A percentile compares a stretch with the other conserved stretches of the same genome.
Conservation (phyloP, 2,797 vertebrate genomes). For the Sitta carolinensis region DNA sequence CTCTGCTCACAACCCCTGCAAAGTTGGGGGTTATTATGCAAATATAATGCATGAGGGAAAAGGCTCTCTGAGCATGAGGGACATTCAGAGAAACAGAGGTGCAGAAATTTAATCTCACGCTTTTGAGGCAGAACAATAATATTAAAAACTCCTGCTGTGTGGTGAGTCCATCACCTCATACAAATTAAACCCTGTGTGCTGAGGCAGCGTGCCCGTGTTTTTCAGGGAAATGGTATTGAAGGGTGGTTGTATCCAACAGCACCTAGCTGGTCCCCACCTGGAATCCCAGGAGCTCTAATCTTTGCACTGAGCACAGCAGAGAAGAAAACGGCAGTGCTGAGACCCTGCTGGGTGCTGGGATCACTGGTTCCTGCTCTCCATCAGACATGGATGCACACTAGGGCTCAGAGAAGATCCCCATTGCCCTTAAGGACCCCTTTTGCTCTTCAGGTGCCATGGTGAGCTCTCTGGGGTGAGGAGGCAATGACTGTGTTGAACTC, state of each 20-base stretch:
- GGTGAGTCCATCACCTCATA: not conserved
- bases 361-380: slow-evolving; percentile 4
- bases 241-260: slow-evolving; percentile 16
- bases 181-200: not conserved
- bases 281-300: slow-evolving; percentile 31
- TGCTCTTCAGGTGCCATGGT: not conserved
- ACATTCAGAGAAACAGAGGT: not conserved
- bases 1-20: not conserved
- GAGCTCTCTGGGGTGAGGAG: not conserved
- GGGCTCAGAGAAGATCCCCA: not conserved
- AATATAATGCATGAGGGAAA: not conserved
- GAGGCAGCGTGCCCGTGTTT: not conserved
- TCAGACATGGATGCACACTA: not conserved
- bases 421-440: not conserved
- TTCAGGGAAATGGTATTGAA: slow-evolving; percentile 2
- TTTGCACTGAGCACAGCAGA: slow-evolving; percentile 17
- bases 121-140: slow-evolving; percentile 18
- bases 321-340: slow-evolving; percentile 22
- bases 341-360: not conserved
- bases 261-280: slow-evolving; percentile 25
- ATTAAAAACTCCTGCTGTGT: not conserved
- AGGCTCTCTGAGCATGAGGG: not conserved
- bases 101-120: not conserved
- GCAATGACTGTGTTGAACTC: not conserved
- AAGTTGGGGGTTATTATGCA: not conserved